Percentiles rank a stretch among this genome's conserved stretches.
phyloP scores from a whole-genome alignment of 30 jellyfish, hydroid and myxozoan genomes.

The Mastigias papua region DNA sequence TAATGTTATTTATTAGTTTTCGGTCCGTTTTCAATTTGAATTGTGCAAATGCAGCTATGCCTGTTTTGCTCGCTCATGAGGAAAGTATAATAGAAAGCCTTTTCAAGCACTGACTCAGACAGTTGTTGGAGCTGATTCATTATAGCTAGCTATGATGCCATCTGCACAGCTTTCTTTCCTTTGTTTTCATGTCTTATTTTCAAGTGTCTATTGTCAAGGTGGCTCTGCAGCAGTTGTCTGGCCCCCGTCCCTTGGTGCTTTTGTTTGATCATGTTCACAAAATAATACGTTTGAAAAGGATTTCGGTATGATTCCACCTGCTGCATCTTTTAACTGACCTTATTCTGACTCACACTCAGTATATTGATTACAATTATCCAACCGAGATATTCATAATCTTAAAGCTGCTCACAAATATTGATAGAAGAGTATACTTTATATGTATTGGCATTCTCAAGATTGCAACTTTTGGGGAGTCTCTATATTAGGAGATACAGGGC shows the following conservation, averaged over 20 bases:
- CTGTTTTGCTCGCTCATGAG: no score
- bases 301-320: constrained; percentile 12
- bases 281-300: constrained; percentile 13
- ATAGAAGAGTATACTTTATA: neutral
- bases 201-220: neutral
- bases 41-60: no score
- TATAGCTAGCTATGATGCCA: neutral
- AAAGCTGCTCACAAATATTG: neutral
- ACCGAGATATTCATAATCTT: neutral
- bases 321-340: constrained; percentile 26
- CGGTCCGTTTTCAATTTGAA: no score
- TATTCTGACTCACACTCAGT: constrained; percentile 10
- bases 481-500: neutral
- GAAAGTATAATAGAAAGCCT: no score
- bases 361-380: neutral
- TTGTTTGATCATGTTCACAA: constrained; percentile 11
- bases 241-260: constrained; percentile 9
- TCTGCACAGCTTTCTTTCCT: neutral
- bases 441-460: neutral
- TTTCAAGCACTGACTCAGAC: neutral
- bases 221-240: neutral
- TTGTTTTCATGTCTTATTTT: neutral
- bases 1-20: no score
- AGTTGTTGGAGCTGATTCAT: neutral
- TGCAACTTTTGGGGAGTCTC: neutral